Percentiles rank a stretch among this genome's conserved stretches.
phyloP scores from a whole-genome alignment of 2,888 invertebrate species.

The Autographa gamma region DNA sequence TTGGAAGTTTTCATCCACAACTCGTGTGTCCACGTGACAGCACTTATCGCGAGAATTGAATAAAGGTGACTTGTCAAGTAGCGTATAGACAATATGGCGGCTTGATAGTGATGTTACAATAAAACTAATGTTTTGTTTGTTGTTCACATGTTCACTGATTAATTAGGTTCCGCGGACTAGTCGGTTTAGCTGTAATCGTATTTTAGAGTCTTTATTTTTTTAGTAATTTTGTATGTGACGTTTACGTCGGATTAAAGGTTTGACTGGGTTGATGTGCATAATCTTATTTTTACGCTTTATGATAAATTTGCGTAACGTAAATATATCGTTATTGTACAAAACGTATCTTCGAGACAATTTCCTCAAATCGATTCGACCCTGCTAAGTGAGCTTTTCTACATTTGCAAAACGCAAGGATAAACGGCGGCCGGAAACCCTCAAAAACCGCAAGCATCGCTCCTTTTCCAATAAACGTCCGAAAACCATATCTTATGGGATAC shows the following conservation, averaged over 20 bases:
- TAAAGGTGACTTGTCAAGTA: constrained; percentile 10
- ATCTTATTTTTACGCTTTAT: too few species aligned
- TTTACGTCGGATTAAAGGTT: background rate
- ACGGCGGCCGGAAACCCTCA: background rate
- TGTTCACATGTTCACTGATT: constrained; percentile 23
- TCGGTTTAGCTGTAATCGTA: background rate
- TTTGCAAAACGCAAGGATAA: background rate
- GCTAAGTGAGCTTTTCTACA: background rate
- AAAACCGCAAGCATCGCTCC: background rate
- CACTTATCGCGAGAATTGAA: constrained; percentile 13
- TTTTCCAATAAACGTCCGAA: background rate
- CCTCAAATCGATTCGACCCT: too few species aligned
- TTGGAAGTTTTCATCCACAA: background rate
- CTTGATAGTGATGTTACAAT: constrained; percentile 25
- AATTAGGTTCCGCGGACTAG: background rate
- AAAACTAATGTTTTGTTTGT: constrained; percentile 8
- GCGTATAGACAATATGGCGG: constrained; percentile 41
- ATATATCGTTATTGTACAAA: too few species aligned
- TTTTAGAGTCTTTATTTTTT: background rate
- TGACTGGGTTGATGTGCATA: too few species aligned
- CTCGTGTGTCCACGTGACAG: constrained; percentile 29
- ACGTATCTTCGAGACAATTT: too few species aligned
- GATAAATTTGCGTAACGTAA: too few species aligned
- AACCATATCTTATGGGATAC: background rate
- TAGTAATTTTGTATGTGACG: background rate